phyloP scores from a whole-genome alignment of 2,113 vertebrate genomes.

The Phrynosoma platyrhinos region DNA sequence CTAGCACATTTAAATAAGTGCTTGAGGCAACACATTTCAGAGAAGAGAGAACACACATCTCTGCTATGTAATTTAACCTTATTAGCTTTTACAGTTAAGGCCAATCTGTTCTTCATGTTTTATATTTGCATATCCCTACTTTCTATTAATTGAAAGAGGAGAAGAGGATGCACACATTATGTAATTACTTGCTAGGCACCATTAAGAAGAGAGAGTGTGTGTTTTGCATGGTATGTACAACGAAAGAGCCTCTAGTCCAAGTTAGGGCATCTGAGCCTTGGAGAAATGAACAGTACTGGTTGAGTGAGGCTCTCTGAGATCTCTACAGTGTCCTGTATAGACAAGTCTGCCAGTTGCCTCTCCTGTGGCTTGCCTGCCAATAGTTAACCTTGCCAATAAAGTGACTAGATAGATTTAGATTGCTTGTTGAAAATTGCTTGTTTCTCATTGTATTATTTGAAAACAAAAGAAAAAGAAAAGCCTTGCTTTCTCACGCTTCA shows the following conservation, averaged over 20 bases:
- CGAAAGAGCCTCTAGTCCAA: background rate
- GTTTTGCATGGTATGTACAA: background rate
- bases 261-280: background rate
- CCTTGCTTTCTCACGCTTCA: background rate
- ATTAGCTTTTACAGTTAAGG: background rate
- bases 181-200: background rate
- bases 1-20: background rate
- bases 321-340: background rate
- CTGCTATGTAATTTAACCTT: background rate
- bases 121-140: background rate
- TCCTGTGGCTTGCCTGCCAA: background rate
- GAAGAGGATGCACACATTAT: background rate
- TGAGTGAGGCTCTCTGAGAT: background rate
- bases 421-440: background rate
- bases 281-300: background rate
- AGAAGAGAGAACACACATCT: background rate
- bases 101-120: background rate
- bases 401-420: background rate
- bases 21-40: background rate
- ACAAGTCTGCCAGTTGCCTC: background rate
- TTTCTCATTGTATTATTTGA: background rate
- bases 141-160: background rate
- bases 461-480: background rate
- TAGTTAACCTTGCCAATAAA: background rate
- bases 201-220: background rate